Conservation (phyloP, 2,113 vertebrate genomes). For the Oreamnos americanus region DNA sequence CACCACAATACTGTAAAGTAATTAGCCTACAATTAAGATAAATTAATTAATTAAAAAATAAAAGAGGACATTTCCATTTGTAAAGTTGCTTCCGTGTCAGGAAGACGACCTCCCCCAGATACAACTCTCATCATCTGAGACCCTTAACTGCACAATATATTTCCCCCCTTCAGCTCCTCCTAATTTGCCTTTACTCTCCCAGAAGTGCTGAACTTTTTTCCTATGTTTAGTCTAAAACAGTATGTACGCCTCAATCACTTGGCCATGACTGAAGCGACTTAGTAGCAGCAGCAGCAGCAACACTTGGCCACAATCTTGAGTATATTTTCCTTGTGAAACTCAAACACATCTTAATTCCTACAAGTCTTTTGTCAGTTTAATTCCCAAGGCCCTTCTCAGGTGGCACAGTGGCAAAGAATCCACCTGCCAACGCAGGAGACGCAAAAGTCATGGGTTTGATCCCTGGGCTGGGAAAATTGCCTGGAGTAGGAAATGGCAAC, state of each 20-base stretch:
- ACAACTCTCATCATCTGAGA: background rate
- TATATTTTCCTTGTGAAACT: background rate
- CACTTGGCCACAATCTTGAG: background rate
- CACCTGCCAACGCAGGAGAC: background rate
- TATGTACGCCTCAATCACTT: background rate
- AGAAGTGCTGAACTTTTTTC: background rate
- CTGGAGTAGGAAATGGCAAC: background rate
- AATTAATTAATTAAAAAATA: background rate
- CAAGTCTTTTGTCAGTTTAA: background rate
- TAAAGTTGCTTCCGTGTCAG: background rate
- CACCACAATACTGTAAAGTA: background rate
- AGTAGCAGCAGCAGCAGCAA: background rate
- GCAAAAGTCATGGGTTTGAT: background rate
- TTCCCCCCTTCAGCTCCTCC: background rate
- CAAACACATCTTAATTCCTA: background rate
- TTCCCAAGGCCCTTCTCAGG: background rate
- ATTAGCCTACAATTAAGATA: background rate
- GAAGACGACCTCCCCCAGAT: background rate
- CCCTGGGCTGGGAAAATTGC: background rate
- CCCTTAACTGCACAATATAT: background rate
- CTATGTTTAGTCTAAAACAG: background rate
- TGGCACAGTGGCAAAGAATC: background rate
- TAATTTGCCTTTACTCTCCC: too few species aligned
- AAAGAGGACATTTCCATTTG: background rate
- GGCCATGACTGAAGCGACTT: background rate